Percentiles rank a stretch among this genome's conserved stretches.
phyloP scores from a whole-genome alignment of 2,888 invertebrate genomes.

The Timandra comae region DNA sequence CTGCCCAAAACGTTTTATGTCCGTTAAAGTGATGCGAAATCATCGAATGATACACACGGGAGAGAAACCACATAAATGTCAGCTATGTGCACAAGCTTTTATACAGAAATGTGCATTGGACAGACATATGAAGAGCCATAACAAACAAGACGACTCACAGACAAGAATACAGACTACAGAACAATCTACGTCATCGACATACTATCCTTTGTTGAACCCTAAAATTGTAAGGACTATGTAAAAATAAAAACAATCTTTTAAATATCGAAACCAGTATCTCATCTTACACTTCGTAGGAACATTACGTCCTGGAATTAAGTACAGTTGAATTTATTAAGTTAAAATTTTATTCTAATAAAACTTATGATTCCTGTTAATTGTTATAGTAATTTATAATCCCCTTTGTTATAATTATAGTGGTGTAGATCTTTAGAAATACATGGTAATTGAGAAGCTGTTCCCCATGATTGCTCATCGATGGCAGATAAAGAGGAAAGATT shows the following conservation, averaged over 20 bases:
- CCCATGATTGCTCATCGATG: too few relatives aligned
- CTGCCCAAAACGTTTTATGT: conserved; percentile 94
- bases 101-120: conserved; percentile 94
- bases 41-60: conserved; percentile 93
- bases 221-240: not conserved
- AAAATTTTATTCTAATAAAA: too few relatives aligned
- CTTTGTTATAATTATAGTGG: too few relatives aligned
- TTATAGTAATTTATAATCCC: too few relatives aligned
- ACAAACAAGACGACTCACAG: conserved; percentile 23
- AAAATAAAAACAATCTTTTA: too few relatives aligned
- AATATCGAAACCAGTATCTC: not conserved
- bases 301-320: too few relatives aligned
- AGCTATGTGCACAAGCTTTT: conserved; percentile 91
- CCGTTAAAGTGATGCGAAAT: conserved; percentile 93
- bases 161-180: too few relatives aligned
- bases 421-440: too few relatives aligned
- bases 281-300: not conserved
- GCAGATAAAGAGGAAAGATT: too few relatives aligned
- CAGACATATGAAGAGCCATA: conserved; percentile 87
- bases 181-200: not conserved
- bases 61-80: conserved; percentile 93
- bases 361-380: too few relatives aligned
- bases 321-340: too few relatives aligned
- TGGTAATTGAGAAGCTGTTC: too few relatives aligned
- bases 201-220: not conserved